Base-by-base conservation (phyloP, 2,113 vertebrate species). In the Lates calcarifer region DNA sequence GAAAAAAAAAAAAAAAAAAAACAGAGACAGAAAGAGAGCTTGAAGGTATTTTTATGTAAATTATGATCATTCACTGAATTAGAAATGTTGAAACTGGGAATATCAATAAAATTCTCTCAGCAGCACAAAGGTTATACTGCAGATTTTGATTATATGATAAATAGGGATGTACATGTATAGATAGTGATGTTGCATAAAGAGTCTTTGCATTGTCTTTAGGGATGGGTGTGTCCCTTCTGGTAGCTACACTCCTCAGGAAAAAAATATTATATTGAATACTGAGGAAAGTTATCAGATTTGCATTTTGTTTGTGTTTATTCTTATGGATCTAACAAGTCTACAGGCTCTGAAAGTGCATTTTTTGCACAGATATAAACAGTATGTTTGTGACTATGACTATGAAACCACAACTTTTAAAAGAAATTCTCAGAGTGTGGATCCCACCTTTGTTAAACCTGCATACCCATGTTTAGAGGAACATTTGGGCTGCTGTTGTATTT, bases 41-140 rank as follows among this genome's bases (percentile, higher is more conserved):
- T n/a, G 37, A 56, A 74, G 74, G 55, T 41, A 60, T 77, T 84
- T 91, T 77, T 75, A 85, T 91, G 86, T 70, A 83, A 90, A 90
- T 82, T 66, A 35, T 13, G n/a, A 68, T 62, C 39, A 47, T 62
- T 15, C n/a, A 11, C 51, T 60, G 55, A 85, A 81, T 86, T 58
- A 58, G 15, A 84, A 60, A 61, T 74, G 29, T 1, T 37, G 18
- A 81, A 71, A 35, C 17, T 5, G n/a, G 24, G 82, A 51, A 72
- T 81, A 33, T 77, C 18, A 65, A 12, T 17, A 14, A 64, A 37
- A 26, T 18, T 49, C 12, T 43, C 18, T 22, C 3, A 4, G 41
- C 10, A 41, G 18, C 9, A 37, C 10, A 49, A 33, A 53, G 37
- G 41, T 53, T 53, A 31, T 29, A 29, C 18, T 62, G 43, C 20